Evolutionary conservation across 2,888 invertebrate genomes (phyloP).

Genomic region (Caenorhabditis sinica): DNA sequence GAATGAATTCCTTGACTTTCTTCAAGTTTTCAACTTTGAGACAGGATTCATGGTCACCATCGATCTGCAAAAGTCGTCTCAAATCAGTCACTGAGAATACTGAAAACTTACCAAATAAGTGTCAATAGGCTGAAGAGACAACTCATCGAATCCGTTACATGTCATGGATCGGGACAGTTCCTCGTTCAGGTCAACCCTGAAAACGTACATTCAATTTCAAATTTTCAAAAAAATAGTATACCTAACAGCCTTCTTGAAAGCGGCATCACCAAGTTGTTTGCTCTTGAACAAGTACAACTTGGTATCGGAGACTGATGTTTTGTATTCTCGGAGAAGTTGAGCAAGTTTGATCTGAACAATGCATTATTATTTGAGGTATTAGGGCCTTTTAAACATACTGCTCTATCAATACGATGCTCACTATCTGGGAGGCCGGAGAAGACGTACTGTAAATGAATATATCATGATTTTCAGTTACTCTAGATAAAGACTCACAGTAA

Average conservation of each 20-base stretch:
- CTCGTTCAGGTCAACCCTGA: conserved; percentile 74
- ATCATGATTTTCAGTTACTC: neutral
- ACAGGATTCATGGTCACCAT: conserved; percentile 79
- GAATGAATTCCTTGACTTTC: conserved; percentile 60
- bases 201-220: neutral
- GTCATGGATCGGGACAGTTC: conserved; percentile 72
- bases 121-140: conserved; percentile 66
- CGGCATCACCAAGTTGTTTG: conserved; percentile 76
- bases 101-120: conserved; percentile 59
- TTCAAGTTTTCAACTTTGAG: conserved; percentile 75
- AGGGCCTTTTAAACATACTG: conserved; percentile 27
- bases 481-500: conserved; percentile 48
- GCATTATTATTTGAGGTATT: neutral
- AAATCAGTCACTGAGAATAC: neutral
- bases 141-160: conserved; percentile 72
- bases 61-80: conserved; percentile 57
- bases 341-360: conserved; percentile 68
- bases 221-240: conserved; percentile 8
- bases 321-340: conserved; percentile 70
- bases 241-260: conserved; percentile 77
- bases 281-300: conserved; percentile 78
- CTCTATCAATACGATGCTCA: conserved; percentile 66
- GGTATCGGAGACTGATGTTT: conserved; percentile 65
- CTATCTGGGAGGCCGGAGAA: conserved; percentile 72
- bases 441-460: conserved; percentile 65